Evolutionary conservation across 2,888 invertebrate genomes (phyloP).

Genomic region (Sminthurides aquaticus): DNA sequence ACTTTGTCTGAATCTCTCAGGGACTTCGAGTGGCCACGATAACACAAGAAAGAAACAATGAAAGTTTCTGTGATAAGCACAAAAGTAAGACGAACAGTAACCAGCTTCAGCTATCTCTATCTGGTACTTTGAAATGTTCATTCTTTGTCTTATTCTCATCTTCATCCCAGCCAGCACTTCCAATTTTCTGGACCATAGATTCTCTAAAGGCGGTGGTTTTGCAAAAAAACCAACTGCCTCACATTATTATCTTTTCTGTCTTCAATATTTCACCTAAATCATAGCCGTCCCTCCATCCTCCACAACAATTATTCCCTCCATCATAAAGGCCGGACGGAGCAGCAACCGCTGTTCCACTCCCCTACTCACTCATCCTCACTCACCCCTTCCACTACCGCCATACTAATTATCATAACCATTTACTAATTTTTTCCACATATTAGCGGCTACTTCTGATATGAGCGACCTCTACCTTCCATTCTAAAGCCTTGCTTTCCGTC

Average conservation of each 20-base stretch:
- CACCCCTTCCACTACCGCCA: slow-evolving; percentile 2
- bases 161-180: neutral
- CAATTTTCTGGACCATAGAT: slow-evolving; percentile 8
- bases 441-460: too few relatives aligned
- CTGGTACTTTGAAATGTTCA: too few relatives aligned
- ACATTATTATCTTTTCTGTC: neutral
- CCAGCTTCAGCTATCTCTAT: too few relatives aligned
- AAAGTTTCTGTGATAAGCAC: too few relatives aligned
- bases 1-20: too few relatives aligned
- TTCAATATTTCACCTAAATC: slow-evolving; percentile 15
- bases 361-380: slow-evolving; percentile 16
- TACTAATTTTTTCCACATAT: neutral
- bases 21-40: too few relatives aligned
- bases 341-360: slow-evolving; percentile 13
- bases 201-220: neutral
- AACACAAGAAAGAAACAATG: too few relatives aligned
- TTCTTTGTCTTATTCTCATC: neutral
- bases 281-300: slow-evolving; percentile 7
- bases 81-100: too few relatives aligned
- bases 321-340: too few relatives aligned
- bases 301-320: neutral
- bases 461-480: too few relatives aligned
- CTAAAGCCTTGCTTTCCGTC: too few relatives aligned
- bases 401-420: slow-evolving; percentile 3
- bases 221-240: neutral